These are phyloP conservation scores for Rhinoraja longicauda DNA, from an alignment of 2,797 vertebrate species.

Conservation along the genomic window DNA sequence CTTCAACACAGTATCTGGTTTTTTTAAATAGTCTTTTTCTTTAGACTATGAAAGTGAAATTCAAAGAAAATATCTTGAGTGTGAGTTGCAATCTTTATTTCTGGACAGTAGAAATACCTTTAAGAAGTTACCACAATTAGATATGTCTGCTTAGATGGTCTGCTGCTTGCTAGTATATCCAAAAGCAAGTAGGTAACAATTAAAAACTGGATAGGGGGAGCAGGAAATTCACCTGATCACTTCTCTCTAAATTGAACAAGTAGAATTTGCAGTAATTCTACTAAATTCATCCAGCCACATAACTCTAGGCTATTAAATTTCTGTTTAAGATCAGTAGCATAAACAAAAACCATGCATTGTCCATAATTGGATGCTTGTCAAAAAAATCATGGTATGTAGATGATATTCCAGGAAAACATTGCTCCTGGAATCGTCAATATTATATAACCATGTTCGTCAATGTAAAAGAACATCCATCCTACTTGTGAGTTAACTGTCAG, in stretches of 20 bases:
- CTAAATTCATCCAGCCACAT: neutral
- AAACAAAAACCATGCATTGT: neutral
- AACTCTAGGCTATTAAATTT: slow-evolving; percentile 10
- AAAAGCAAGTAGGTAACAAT: neutral
- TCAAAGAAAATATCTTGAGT: too few species aligned
- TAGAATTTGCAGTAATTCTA: neutral
- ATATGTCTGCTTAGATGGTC: too few species aligned
- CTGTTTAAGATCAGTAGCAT: neutral
- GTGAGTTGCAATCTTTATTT: too few species aligned
- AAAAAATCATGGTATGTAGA: neutral
- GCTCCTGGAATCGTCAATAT: neutral
- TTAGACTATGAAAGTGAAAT: too few species aligned
- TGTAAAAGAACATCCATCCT: neutral
- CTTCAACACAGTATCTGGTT: too few species aligned
- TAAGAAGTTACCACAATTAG: too few species aligned
- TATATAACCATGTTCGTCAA: neutral
- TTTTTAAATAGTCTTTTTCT: too few species aligned
- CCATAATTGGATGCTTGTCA: slow-evolving; percentile 10
- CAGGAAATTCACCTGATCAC: neutral
- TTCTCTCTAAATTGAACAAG: neutral
- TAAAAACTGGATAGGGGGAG: neutral
- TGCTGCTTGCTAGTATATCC: too few species aligned
- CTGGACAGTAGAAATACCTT: too few species aligned
- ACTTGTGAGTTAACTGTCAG: neutral
- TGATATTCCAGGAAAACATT: neutral